Evolutionary conservation across 2,797 vertebrate species (phyloP).

Genomic region (Gallirallus australis): DNA sequence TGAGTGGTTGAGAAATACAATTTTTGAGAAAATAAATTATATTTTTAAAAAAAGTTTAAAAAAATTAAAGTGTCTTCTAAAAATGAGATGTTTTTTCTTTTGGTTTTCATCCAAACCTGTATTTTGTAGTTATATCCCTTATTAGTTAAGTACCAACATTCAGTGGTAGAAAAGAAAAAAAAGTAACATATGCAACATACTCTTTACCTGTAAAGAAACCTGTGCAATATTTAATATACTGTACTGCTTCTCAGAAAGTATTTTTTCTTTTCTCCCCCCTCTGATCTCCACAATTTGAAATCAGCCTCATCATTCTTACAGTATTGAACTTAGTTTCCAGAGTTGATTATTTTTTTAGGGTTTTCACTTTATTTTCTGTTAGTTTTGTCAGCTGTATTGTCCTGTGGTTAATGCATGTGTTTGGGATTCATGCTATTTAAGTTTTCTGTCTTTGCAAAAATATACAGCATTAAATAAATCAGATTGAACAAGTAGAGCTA

Average conservation of each 20-base stretch:
- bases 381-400: not conserved
- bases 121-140: not conserved
- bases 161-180: not conserved
- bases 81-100: not conserved
- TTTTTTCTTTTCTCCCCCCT: not conserved
- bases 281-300: not conserved
- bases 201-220: not conserved
- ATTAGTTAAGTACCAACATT: not conserved
- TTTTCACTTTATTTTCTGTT: not conserved
- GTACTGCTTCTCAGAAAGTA: not conserved
- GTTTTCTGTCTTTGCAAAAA: slow-evolving; percentile 45
- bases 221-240: not conserved
- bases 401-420: not conserved
- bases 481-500: not conserved
- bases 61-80: not conserved
- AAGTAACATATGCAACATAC: not conserved
- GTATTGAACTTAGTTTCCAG: not conserved
- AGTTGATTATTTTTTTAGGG: not conserved
- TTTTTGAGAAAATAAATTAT: not conserved
- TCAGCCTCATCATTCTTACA: not conserved
- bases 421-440: slow-evolving; percentile 6
- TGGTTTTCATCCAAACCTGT: not conserved
- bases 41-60: not conserved
- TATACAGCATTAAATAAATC: not conserved
- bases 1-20: not conserved